phyloP scores from a whole-genome alignment of 2,888 invertebrate species.

The Pollenia griseotomentosa region DNA sequence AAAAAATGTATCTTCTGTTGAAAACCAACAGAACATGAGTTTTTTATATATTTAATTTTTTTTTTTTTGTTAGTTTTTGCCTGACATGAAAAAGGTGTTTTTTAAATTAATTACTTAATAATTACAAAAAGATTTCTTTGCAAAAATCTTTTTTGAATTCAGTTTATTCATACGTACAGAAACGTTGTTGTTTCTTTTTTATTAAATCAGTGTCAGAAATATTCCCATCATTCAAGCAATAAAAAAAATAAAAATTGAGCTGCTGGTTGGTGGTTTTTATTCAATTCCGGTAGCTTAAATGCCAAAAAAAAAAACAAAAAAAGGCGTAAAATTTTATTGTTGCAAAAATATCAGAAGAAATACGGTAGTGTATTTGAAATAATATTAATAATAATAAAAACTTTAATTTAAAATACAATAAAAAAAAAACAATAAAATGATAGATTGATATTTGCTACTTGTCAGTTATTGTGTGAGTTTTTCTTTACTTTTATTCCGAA shows the following conservation, averaged over 20 bases:
- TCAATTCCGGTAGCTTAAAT: conserved; percentile 67
- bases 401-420: conserved; percentile 13
- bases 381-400: conserved; percentile 55
- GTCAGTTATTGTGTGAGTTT: conserved; percentile 52
- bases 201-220: conserved; percentile 7
- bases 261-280: background rate
- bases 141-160: background rate
- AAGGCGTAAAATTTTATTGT: conserved; percentile 57
- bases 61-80: background rate
- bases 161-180: background rate
- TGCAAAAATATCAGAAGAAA: conserved; percentile 47
- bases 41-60: conserved; percentile 2
- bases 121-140: conserved; percentile 38
- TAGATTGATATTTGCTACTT: conserved; percentile 71
- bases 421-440: conserved; percentile 54
- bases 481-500: background rate
- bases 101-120: conserved; percentile 68
- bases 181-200: background rate
- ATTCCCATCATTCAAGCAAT: conserved; percentile 59
- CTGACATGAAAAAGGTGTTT: conserved; percentile 63
- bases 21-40: conserved; percentile 39
- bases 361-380: conserved; percentile 33
- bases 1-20: conserved; percentile 24
- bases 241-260: background rate
- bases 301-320: conserved; percentile 9